Evolutionary conservation across 2,113 vertebrate genomes (phyloP), one percentile per base, ranked within the genome.

Genomic region (Egretta garzetta): DNA sequence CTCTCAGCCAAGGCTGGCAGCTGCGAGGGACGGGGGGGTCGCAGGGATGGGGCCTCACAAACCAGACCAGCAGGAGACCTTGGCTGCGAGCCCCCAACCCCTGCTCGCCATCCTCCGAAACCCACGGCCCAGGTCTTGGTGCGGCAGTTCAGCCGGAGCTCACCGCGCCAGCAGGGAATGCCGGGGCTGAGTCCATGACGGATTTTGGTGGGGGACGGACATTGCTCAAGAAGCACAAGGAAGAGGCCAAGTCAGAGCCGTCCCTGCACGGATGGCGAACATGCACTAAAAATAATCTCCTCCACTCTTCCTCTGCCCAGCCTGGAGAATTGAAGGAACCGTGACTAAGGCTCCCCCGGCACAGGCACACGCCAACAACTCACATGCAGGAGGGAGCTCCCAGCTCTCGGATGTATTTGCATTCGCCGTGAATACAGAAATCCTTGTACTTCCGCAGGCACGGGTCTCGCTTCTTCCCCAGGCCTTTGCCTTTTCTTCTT

Each of bases 351-450:
- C 39, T 82, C 88, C 66, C 80, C 60, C 14, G 2, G 10, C 33
- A 76, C 37, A 82, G 74, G 58, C 75, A 72, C 76, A 80, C 17
- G 10, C 58, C 75, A 60, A 32, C 49, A 94, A 99, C 99, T 99
- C 98, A 99, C 99, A 99, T 98, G 98, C 99, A 99, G 5, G 99
- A 99, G 2, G 99, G 98, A 55, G 91, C 80, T 24, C 95, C 98
- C 80, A 99, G 72, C 73, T 98, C 97, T 97, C 96, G 98, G 87
- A 99, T 95, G 75, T 99, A 99, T 90, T 98, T 98, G 98, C 99
- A 99, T 81, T 99, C 99, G 70, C 99, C 99, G 2, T 99, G 99
- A 96, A 99, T 99, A 95, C 99, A 99, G 97, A 98, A 99, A 95
- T 99, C 98, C 93, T 99, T 99, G 94, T 98, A 99, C 93, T 99